phyloP scores from a whole-genome alignment of 2,888 invertebrate genomes.

The Chaetoderma sp. region DNA sequence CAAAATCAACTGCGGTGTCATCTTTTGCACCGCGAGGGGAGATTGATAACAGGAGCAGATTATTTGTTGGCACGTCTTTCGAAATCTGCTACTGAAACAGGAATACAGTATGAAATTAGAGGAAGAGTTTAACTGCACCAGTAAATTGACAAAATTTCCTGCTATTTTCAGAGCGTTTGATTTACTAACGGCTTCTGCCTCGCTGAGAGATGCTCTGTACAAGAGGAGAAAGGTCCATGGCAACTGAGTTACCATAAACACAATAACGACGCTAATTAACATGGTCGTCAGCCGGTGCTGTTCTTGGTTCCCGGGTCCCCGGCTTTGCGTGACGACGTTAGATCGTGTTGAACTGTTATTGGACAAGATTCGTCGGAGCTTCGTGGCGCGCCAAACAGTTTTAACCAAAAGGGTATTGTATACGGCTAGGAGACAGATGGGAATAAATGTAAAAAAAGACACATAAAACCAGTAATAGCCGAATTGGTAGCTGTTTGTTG shows the following conservation, averaged over 20 bases:
- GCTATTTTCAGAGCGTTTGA: conserved; percentile 64
- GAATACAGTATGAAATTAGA: conserved; percentile 84
- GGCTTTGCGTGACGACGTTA: no score
- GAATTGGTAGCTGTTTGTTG: conserved; percentile 73
- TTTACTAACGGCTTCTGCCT: conserved; percentile 31
- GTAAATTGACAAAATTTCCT: conserved; percentile 81
- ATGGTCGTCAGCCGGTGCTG: conserved; percentile 79
- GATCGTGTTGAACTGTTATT: background rate
- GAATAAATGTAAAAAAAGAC: conserved; percentile 73
- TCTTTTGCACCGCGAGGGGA: no score
- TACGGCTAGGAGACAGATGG: conserved; percentile 77
- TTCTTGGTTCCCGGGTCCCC: no score
- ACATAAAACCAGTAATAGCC: conserved; percentile 77
- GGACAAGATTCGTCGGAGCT: background rate
- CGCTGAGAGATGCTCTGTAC: conserved; percentile 66
- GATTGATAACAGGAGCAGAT: conserved; percentile 42
- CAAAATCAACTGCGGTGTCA: no score
- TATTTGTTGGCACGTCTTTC: conserved; percentile 72
- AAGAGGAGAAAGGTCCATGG: conserved; percentile 77
- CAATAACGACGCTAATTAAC: conserved; percentile 80
- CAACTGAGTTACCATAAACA: conserved; percentile 81
- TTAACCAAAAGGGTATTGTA: conserved; percentile 81
- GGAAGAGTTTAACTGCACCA: conserved; percentile 80
- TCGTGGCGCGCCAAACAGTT: conserved; percentile 69
- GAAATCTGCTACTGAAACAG: conserved; percentile 81